Base-by-base conservation (phyloP, 2,113 vertebrate genomes). In the Elephantulus edwardii region DNA sequence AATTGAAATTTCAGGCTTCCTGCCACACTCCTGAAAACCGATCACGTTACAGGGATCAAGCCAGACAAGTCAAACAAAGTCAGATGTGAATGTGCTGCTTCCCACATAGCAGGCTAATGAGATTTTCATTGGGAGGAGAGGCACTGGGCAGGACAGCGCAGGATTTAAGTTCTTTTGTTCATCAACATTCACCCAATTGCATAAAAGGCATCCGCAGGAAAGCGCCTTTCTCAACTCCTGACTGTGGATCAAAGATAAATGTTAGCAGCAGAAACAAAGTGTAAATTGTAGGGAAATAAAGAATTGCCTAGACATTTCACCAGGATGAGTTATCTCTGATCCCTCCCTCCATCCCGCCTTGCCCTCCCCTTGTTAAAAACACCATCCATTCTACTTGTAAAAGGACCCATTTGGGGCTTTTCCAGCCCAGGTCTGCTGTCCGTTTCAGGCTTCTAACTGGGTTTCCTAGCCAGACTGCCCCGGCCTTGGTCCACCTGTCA, bases 1-100 rank as follows among this genome's bases (percentile, higher is more conserved):
- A 88, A 95, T 86, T 93, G 94, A 96, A 96, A 95, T 96, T 93
- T 94, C 94, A 95, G 90, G 83, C 83, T 90, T 88, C 83, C 86
- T 83, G 88, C 79, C 86, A 86, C 88, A 91, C 87, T 88, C 66
- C 62, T 68, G 56, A 91, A 76, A 92, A 90, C 52, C 12, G 42
- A 74, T 93, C 93, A 86, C 72, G 91, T 95, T 80, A 86, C 88
- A 92, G 56, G 79, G 88, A 88, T 94, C 94, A 93, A 93, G 79
- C 48, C 9, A 3, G 20, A 86, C 79, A 77, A 82, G 76, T 48
- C 64, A 95, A 92, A 92, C 77, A 87, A 74, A 94, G 84, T 82
- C 81, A 77, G 38, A 77, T 91, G 88, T 90, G 79, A 92, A 91
- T 83, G 88, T 50, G 81, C 93, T 87, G 8, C 79, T 70, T 86